phyloP scores from a whole-genome alignment of 2,113 vertebrate species.

The Ploceus nigricollis region DNA sequence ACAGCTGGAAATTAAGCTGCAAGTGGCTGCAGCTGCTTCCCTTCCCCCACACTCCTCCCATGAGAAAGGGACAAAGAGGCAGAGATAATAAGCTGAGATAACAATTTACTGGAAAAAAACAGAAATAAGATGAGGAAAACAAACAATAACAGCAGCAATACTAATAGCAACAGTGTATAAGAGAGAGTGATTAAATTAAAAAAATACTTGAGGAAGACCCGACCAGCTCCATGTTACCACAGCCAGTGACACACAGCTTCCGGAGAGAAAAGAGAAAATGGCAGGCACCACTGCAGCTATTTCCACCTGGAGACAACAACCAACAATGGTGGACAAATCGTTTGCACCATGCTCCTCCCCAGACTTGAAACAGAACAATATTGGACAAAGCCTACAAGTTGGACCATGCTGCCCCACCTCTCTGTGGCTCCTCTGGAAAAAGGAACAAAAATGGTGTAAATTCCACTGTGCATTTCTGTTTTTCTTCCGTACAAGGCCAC shows the following conservation, averaged over 20 bases:
- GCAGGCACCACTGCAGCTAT: background rate
- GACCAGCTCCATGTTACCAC: background rate
- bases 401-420: background rate
- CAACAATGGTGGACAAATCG: rapidly evolving
- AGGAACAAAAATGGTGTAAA: background rate
- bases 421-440: background rate
- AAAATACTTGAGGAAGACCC: background rate
- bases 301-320: background rate
- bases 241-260: background rate
- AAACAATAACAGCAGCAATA: background rate
- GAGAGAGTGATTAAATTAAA: background rate
- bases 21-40: rapidly evolving
- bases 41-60: background rate
- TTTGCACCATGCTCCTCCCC: background rate
- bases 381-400: background rate
- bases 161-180: background rate
- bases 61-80: background rate
- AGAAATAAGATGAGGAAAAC: background rate
- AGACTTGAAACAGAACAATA: background rate
- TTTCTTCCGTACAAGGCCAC: background rate
- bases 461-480: background rate
- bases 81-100: background rate
- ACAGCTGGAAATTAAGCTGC: background rate
- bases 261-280: background rate
- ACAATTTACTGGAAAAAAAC: background rate